Evolutionary conservation across 2,797 vertebrate genomes (phyloP).

Genomic region (Linurgus olivaceus): DNA sequence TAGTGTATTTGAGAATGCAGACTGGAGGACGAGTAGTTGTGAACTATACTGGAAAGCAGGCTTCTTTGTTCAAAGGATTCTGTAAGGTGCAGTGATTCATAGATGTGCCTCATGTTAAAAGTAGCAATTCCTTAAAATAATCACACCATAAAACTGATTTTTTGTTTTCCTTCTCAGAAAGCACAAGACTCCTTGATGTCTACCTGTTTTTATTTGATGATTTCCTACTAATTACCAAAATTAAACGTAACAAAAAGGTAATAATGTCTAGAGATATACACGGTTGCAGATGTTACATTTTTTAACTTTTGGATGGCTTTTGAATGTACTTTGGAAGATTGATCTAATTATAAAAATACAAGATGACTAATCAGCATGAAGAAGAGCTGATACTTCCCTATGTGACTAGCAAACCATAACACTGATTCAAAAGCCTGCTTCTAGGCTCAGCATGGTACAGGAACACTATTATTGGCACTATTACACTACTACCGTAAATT

Average conservation of each 20-base stretch:
- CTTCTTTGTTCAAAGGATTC: background rate
- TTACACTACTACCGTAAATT: no score
- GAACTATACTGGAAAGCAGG: background rate
- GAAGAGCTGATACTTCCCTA: background rate
- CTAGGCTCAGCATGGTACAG: background rate
- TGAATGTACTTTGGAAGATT: background rate
- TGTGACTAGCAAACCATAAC: background rate
- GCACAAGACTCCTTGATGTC: conserved; percentile 84
- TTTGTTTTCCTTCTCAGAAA: conserved; percentile 71
- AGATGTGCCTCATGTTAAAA: background rate
- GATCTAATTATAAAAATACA: background rate
- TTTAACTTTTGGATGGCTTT: background rate
- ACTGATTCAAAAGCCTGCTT: background rate
- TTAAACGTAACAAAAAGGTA: conserved; percentile 90
- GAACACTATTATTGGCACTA: background rate
- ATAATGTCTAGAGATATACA: background rate
- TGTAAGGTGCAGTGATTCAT: background rate
- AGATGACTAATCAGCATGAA: background rate
- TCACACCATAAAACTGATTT: background rate
- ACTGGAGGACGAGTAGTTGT: background rate
- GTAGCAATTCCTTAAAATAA: background rate
- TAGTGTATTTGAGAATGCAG: background rate
- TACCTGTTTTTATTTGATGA: conserved; percentile 91
- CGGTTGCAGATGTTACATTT: background rate
- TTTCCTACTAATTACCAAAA: conserved; percentile 91